Evolutionary conservation across 2,797 vertebrate species (phyloP), one percentile per base, ranked within the genome.

Genomic region (Myotis pilosus): DNA sequence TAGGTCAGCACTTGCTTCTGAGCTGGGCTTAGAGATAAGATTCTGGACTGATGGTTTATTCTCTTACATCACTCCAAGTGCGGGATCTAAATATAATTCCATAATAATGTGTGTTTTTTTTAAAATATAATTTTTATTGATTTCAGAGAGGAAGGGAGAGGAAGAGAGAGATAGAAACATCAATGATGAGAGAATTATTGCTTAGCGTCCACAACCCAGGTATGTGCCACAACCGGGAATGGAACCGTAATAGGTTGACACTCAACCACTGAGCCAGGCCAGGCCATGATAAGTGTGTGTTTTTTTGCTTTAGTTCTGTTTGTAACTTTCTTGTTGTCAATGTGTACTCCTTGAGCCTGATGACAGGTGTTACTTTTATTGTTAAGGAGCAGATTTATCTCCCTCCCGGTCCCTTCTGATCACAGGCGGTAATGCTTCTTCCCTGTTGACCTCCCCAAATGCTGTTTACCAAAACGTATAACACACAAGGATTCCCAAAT

Each of bases 401-500:
- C 30, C n/a, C 51, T 92, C 13, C 57, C 2, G 1, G 55, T 64
- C 41, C 22, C 51, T 74, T 33, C 69, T 13, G 6, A 75, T 64
- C 41, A 38, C 0, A 0, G 72, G 49, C 15, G 7, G 60, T 19
- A 28, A 81, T 85, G 28, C 82, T 49, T 71, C 66, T 72, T 36
- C 22, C 28, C n/a, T 36, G 84, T 55, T 23, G 49, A 64, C 55
- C 36, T 57, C n/a, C 78, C 49, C 49, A 92, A 72, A 85, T 71
- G 55, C 78, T 94, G 41, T 93, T 96, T 82, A 94, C 90, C 74
- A 72, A 85, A 95, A 90, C 51, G 72, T 74, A 81, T 82, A 83
- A 89, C 94, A 85, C 66, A 41, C 28, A n/a, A 76, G 17, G 38
- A 60, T 95, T 96, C 81, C 93, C 92, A 87, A n/a, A 95, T 79